A percentile compares a stretch with the other conserved stretches of the same genome.
Evolutionary conservation across 1,140 invertebrate genomes (phyloP).

Genomic region (Rhizoglyphus robini): DNA sequence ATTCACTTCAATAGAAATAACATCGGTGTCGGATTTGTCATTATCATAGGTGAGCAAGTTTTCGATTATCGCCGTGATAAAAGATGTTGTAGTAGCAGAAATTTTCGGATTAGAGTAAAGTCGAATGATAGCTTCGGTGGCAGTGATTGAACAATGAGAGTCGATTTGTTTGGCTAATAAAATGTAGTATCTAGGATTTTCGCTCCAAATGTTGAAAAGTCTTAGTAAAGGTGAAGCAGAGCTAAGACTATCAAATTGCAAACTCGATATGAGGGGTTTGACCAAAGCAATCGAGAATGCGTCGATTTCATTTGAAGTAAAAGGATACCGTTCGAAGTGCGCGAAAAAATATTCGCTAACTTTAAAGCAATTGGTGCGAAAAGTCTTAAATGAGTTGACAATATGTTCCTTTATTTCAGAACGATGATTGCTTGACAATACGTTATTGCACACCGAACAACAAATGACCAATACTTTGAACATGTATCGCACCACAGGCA

Average conservation of each 20-base stretch:
- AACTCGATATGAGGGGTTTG: slow-evolving; percentile 50
- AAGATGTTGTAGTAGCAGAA: slow-evolving; percentile 46
- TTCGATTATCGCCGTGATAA: slow-evolving; percentile 62
- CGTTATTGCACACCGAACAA: slow-evolving; percentile 44
- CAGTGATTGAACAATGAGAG: slow-evolving; percentile 36
- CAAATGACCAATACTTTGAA: slow-evolving; percentile 57
- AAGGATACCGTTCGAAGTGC: slow-evolving; percentile 59
- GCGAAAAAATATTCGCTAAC: slow-evolving; percentile 49
- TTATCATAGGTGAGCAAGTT: slow-evolving; percentile 53
- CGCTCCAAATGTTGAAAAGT: slow-evolving; percentile 57
- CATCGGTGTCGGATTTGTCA: not conserved
- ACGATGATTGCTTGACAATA: slow-evolving; percentile 36
- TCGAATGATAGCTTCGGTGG: slow-evolving; percentile 50
- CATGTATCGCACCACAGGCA: slow-evolving; percentile 49
- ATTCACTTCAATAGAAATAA: not conserved
- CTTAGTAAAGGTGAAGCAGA: slow-evolving; percentile 66
- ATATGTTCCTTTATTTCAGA: slow-evolving; percentile 29
- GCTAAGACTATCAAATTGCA: slow-evolving; percentile 64
- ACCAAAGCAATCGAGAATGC: slow-evolving; percentile 60
- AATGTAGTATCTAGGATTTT: slow-evolving; percentile 54
- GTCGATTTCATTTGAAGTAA: slow-evolving; percentile 53
- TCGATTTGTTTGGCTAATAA: slow-evolving; percentile 49
- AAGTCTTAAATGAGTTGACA: slow-evolving; percentile 46
- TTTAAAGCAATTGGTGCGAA: slow-evolving; percentile 33
- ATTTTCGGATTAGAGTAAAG: slow-evolving; percentile 53